Evolutionary conservation across 1,140 invertebrate species (phyloP).

Genomic region (Drosophila sp.): DNA sequence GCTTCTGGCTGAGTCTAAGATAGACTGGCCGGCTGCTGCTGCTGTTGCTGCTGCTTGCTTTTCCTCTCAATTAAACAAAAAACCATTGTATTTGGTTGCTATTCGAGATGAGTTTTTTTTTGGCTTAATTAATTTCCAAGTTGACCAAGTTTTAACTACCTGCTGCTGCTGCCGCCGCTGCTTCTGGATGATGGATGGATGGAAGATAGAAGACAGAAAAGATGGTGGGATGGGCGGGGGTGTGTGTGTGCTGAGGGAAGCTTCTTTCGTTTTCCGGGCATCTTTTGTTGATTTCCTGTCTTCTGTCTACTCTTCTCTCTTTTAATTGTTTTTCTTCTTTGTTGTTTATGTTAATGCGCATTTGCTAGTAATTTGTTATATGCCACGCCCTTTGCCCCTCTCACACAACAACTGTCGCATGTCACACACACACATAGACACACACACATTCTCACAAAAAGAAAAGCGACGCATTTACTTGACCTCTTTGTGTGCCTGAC

Average conservation of each 20-base stretch:
- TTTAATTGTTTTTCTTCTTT: conserved; percentile 60
- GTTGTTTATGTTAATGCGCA: conserved; percentile 65
- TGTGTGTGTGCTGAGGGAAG: background rate
- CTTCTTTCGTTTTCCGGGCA: conserved; percentile 17
- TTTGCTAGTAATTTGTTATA: conserved; percentile 64
- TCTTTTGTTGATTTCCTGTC: conserved; percentile 54
- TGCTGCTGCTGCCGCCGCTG: conserved; percentile 20
- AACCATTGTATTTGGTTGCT: conserved; percentile 52
- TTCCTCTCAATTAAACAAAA: conserved; percentile 71
- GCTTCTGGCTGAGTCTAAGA: conserved; percentile 31
- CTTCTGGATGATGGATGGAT: conserved; percentile 12
- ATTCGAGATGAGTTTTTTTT: conserved; percentile 7
- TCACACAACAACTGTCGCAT: conserved; percentile 57
- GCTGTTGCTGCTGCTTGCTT: conserved; percentile 48
- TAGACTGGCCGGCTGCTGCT: conserved; percentile 28
- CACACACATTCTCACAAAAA: background rate
- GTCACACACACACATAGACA: background rate
- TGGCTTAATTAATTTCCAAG: conserved; percentile 58
- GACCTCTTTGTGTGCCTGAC: conserved; percentile 18
- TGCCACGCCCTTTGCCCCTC: conserved; percentile 46
- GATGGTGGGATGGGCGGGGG: background rate
- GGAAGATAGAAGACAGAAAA: background rate
- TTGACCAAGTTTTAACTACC: conserved; percentile 36
- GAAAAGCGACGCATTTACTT: conserved; percentile 52
- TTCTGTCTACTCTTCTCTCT: conserved; percentile 33